Evolutionary conservation across 2,113 vertebrate species (phyloP), one percentile per base, ranked within the genome.

Genomic region (Bubo blakistoni): DNA sequence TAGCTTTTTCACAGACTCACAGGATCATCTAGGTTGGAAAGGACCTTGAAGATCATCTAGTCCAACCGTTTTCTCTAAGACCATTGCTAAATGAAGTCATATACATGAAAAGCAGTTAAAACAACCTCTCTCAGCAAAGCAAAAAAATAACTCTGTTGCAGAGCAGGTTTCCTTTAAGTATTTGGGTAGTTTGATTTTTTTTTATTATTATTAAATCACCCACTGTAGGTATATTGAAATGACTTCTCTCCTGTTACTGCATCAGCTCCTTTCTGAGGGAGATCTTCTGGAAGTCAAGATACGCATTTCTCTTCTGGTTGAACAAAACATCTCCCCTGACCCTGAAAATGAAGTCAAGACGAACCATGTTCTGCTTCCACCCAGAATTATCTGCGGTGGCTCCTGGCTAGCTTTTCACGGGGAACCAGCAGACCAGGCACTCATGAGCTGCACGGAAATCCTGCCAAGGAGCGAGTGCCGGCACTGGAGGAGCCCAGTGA

Each of bases 401-500:
- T 81, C 11, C 63, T 38, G 42, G 11, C 2, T 36, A 46, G 29
- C 4, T 57, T 77, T 63, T 21, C 21, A 19, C 0, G 0, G 18
- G 34, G 9, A 42, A 55, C n/a, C 29, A 32, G 30, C 34, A 62
- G 29, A 85, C 49, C n/a, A 25, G 46, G 8, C 22, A 8, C 14
- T 10, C 12, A 29, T 21, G 8, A 24, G 22, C 21, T 16, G 9
- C 3, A 3, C 0, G 0, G 55, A 58, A 18, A 46, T 17, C 44
- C 44, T 17, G 44, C 44, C 44, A 17, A 46, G 44, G 44, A 46
- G 44, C 44, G 44, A 46, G 44, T 17, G 16, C 44, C 15, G 44
- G 44, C 44, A 18, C 44, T 46, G 29, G 76, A 51, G 30, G 11
- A 59, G 10, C 34, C 20, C 21, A 44, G 20, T 0, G 6, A 40